phyloP scores from a whole-genome alignment of 2,888 invertebrate genomes.

The Drosophila nr. medialis region DNA sequence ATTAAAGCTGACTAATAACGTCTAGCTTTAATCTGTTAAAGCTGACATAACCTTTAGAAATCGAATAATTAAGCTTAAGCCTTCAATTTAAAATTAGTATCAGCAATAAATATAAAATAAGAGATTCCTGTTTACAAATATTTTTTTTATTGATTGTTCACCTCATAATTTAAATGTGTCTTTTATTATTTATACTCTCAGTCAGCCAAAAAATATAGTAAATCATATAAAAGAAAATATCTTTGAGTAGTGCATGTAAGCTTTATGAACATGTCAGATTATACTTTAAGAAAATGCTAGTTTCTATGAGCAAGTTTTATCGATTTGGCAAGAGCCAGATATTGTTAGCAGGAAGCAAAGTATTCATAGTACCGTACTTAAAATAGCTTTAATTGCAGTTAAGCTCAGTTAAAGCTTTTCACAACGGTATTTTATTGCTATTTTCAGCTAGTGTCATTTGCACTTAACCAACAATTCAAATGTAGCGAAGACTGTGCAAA shows the following conservation, averaged over 20 bases:
- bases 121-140: background rate
- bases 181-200: no score
- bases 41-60: background rate
- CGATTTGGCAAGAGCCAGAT: background rate
- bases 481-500: slow-evolving; percentile 33
- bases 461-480: background rate
- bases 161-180: no score
- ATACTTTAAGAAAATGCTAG: background rate
- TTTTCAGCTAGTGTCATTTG: no score
- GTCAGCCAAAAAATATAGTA: background rate
- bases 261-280: background rate
- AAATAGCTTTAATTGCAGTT: no score
- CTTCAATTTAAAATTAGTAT: background rate
- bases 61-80: background rate
- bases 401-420: no score
- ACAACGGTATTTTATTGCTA: no score
- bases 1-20: background rate
- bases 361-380: background rate
- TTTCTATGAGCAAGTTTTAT: background rate
- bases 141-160: background rate
- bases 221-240: background rate
- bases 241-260: background rate
- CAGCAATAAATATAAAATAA: background rate
- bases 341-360: background rate
- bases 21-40: background rate